Base-by-base conservation (phyloP, 1,140 invertebrate genomes). In the Teleopsis dalmanni region DNA sequence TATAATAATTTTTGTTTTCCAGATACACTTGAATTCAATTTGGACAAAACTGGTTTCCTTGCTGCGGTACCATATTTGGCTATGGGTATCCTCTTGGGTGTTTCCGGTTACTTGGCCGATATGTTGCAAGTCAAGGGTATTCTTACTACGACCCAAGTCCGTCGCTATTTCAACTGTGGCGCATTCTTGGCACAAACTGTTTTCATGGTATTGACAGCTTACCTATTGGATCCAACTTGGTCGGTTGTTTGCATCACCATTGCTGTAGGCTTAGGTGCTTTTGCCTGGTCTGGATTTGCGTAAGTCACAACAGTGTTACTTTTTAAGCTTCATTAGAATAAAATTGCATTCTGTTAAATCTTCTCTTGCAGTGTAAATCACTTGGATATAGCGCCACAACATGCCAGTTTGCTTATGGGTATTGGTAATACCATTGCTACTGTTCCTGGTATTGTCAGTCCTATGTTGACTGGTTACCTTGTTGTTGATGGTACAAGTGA, bases 391-490 rank as follows among this genome's bases (percentile, higher is more conserved):
- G 89, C 89, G 9, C 88, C 88, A 18, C 84, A 83, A 58, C 84
- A 85, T 67, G 85, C 85, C 2, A 84, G 84, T 58, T 80, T 88
- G 4, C 62, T 93, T 23, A 91, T 92, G 87, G 91, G 90, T 3
- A 76, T 94, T 22, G 87, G 87, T 3, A 93, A 93, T 68, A 92
- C 88, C 1, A 75, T 94, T 56, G 89, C 87, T 1, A 93, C 90
- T 1, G 67, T 95, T 51, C 88, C 90, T 29, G 91, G 91, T 19
- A 91, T 94, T 52, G 70, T 93, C 6, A 89, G 85, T 69, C 91
- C 90, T 0, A 74, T 80, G 6, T 67, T 94, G 11, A 86, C 87
- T 3, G 87, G 88, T 19, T 78, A 79, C 44, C 81, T 94, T 36
- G 86, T 90, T 2, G 75, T 77, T 53, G 73, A 85, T 54, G 79